These are phyloP conservation scores for Psococerastis gibbosa DNA, from an alignment of 2,888 invertebrate genomes.

Conservation along the genomic window DNA sequence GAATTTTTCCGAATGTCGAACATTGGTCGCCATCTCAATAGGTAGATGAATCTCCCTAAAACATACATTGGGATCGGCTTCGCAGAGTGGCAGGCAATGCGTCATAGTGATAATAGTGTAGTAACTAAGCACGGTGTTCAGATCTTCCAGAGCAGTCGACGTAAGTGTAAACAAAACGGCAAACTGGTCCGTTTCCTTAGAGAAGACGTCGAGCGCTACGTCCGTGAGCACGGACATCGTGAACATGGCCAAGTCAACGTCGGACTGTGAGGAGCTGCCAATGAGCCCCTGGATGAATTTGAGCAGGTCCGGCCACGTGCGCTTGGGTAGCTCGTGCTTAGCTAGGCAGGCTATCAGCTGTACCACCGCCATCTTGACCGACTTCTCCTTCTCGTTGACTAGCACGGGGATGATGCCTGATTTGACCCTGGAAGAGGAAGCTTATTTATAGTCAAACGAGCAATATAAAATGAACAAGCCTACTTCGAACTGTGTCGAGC, in stretches of 20 bases:
- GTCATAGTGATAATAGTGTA: conserved; percentile 44
- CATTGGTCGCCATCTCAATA: no score
- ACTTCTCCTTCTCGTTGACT: conserved; percentile 39
- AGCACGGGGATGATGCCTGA: conserved; percentile 39
- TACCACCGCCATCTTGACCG: conserved; percentile 47
- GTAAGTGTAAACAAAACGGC: conserved; percentile 31
- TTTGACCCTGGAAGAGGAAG: conserved; percentile 34
- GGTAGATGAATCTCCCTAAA: no score
- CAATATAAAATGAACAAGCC: background rate
- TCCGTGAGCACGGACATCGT: conserved; percentile 49
- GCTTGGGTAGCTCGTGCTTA: conserved; percentile 46
- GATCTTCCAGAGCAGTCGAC: conserved; percentile 31
- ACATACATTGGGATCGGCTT: conserved; percentile 39
- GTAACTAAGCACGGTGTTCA: conserved; percentile 32
- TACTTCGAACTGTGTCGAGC: no score
- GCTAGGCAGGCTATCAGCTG: conserved; percentile 51
- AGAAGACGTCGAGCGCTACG: conserved; percentile 45
- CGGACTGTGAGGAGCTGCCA: conserved; percentile 31
- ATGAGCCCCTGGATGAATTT: conserved; percentile 38
- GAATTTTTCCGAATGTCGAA: no score
- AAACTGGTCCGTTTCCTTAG: conserved; percentile 41
- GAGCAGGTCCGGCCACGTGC: conserved; percentile 44
- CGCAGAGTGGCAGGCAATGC: conserved; percentile 41
- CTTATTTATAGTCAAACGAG: no score
- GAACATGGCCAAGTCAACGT: conserved; percentile 43